Evolutionary conservation across 2,113 vertebrate genomes (phyloP), one percentile per base, ranked within the genome.

Genomic region (Campylomormyrus numenius): DNA sequence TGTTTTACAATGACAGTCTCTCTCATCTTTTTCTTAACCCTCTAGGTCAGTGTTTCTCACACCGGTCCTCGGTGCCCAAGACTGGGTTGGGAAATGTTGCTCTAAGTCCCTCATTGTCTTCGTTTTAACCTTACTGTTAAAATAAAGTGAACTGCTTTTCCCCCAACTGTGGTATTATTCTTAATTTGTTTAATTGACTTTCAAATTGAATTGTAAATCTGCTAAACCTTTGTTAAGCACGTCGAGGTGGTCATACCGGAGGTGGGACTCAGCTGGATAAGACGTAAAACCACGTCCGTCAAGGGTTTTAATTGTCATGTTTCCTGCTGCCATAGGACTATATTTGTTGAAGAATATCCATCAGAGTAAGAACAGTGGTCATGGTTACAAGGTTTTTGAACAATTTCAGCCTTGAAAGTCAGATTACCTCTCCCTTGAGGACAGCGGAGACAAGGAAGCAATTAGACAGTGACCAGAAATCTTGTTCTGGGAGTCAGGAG

Each of bases 391-490:
- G 39, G 42, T 24, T 87, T 87, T 52, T 87, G 85, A 87, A 21
- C 31, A 35, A 48, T 48, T 85, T 85, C 42, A 85, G 83, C 83
- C 83, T 85, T 85, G 83, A 48, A 85, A 85, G 21, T 87, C 52
- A 58, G 27, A 88, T 45, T n/a, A 45, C 53, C 53, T 88, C 9
- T 62, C 87, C 42, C 39, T 48, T 49, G 24, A 62, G 62, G 42
- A 88, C 42, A 70, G n/a, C 6, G 88, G 62, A 49, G n/a, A 88
- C 62, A 88, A 88, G 46, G 88, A 88, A 74, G 42, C 45, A 74
- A 70, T 49, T 88, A 88, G 88, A 48, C 88, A 74, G 45, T 88
- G 88, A 88, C 62, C 62, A 58, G 56, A n/a, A 56, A 49, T 74
- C 42, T 88, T 66, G 88, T 70, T 45, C 88, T 74, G 21, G 8